Evolutionary conservation across 2,888 invertebrate species (phyloP), one percentile per base, ranked within the genome.

Genomic region (Tetragonula carbonaria): DNA sequence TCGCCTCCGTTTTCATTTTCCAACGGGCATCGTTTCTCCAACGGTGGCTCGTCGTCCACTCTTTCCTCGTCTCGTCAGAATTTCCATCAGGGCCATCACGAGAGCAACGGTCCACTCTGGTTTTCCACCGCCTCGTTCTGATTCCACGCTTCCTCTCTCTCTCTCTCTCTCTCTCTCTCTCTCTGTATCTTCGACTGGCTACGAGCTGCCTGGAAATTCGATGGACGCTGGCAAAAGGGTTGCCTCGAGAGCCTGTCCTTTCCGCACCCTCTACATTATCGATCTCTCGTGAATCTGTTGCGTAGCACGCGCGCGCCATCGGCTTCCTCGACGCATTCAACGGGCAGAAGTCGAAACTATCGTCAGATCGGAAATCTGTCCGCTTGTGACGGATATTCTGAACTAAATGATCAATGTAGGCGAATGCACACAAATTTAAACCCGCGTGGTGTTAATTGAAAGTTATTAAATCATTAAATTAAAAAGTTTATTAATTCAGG

Each of bases 41-140:
- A 23, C 51, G 53, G 11, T 57, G 45, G 23, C 50, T 63, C 76
- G 73, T 45, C 45, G 72, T 80, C 85, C 85, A 84, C 73, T 80
- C 80, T 77, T 84, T 80, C 67, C 84, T 71, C 78, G 83, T 78
- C 74, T 74, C 71, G 78, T 77, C 77, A 71, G 74, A 78, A 71
- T 78, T 83, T 78, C 73, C 84, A 74, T 70, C 16, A 63, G 55
- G 38, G 2, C 71, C 66, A 51, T 74, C 74, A 14, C 21, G 55
- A 71, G 50, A 71, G 78, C n/a, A 28, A 65, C 45, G 53, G 63
- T 50, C 65, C 33, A 67, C 28, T 45, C 8, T 50, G 51, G 50
- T 70, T 68, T 68, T 70, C 38, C 80, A 45, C 13, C 57, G 65
- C 81, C 11, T 51, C 82, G 70, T 82, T 82, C 74, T 70, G 82